phyloP scores from a whole-genome alignment of 2,797 vertebrate species.

The Acridotheres tristis region DNA sequence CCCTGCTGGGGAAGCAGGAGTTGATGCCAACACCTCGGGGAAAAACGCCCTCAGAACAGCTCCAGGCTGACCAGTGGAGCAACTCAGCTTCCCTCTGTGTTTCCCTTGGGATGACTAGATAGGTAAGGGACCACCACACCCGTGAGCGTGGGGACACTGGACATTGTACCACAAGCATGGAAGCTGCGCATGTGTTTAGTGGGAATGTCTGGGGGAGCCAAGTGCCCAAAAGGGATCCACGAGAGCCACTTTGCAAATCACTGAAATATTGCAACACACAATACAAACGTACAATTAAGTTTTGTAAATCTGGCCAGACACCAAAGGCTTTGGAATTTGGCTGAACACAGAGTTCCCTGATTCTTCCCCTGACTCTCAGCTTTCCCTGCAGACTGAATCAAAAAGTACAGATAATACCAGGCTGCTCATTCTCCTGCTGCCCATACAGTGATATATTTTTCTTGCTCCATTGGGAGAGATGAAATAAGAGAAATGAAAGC shows the following conservation, averaged over 20 bases:
- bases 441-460: slow-evolving; percentile 26
- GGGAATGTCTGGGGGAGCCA: background rate
- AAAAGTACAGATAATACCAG: slow-evolving; percentile 38
- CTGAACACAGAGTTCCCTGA: slow-evolving; percentile 45
- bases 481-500: slow-evolving; percentile 31
- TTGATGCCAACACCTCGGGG: background rate
- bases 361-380: slow-evolving; percentile 9
- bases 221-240: background rate
- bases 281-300: slow-evolving; percentile 11
- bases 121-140: background rate
- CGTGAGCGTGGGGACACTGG: fast-evolving
- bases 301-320: slow-evolving; percentile 38
- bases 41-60: background rate
- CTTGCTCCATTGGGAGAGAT: slow-evolving; percentile 18
- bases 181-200: background rate
- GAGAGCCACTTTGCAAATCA: background rate
- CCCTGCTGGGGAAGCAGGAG: background rate
- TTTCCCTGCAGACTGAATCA: slow-evolving; percentile 14
- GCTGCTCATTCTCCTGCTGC: background rate
- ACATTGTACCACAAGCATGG: fast-evolving
- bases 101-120: background rate
- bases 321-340: slow-evolving; percentile 47
- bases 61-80: background rate
- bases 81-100: background rate
- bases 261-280: slow-evolving; percentile 16